These are phyloP conservation scores for Dicerorhinus sumatrensis DNA, from an alignment of 2,113 vertebrate species.

Conservation along the genomic window DNA sequence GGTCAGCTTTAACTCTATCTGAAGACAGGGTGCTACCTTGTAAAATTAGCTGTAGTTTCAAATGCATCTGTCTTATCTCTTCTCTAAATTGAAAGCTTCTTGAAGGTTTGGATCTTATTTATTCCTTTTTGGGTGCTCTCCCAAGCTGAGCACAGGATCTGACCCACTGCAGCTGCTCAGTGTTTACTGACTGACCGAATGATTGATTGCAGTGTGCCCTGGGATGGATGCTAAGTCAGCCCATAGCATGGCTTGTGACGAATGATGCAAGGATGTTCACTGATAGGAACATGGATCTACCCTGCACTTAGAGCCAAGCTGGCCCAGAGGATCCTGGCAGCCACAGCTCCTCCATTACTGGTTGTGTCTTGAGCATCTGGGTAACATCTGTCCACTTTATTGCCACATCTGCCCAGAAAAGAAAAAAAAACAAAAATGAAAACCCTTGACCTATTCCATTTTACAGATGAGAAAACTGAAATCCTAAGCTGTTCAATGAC, in stretches of 20 bases:
- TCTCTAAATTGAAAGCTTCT: background rate
- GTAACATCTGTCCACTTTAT: background rate
- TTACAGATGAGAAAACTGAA: background rate
- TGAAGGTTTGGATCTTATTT: background rate
- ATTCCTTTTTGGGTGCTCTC: background rate
- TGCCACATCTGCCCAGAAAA: background rate
- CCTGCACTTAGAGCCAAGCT: background rate
- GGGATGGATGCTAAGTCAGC: background rate
- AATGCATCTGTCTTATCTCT: background rate
- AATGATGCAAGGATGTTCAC: background rate
- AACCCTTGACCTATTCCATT: background rate
- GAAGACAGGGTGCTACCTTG: background rate
- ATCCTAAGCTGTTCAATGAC: background rate
- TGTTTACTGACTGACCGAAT: background rate
- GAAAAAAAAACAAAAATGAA: background rate
- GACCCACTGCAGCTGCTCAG: background rate
- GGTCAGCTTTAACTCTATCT: background rate
- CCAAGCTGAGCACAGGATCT: background rate
- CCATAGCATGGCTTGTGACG: background rate
- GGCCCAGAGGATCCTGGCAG: background rate
- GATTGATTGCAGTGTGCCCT: background rate
- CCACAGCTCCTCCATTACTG: background rate
- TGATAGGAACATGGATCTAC: background rate
- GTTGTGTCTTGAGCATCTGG: background rate
- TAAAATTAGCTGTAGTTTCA: background rate